Conservation (phyloP, 2,113 vertebrate species). For the Chaetura pelagica region DNA sequence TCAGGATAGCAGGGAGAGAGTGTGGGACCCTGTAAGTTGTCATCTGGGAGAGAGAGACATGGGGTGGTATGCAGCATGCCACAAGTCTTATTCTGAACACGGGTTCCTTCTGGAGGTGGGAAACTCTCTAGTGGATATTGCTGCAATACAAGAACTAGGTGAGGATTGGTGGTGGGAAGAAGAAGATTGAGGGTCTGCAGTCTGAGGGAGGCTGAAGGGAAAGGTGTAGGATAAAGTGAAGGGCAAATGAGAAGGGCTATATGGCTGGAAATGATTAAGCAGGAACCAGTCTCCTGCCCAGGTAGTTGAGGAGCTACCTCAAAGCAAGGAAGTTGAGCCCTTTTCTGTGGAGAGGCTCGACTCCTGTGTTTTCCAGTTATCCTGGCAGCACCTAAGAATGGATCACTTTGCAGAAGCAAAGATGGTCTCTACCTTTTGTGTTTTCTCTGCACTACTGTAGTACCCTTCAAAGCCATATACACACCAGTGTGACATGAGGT, state of each 20-base stretch:
- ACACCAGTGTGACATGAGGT: neutral
- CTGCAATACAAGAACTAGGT: neutral
- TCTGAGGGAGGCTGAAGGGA: neutral
- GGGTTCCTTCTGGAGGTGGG: neutral
- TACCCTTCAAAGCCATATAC: neutral
- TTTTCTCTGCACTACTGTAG: neutral
- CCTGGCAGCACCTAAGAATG: neutral
- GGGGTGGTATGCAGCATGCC: fast-evolving
- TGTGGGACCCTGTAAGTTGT: neutral
- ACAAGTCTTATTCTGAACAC: neutral
- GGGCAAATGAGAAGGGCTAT: neutral
- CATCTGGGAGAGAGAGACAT: neutral
- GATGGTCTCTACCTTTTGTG: too few relatives aligned
- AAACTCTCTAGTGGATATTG: fast-evolving
- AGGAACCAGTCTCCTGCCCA: neutral
- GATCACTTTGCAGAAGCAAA: neutral
- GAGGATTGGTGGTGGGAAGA: neutral
- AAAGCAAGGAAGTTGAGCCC: neutral
- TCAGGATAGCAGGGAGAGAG: neutral
- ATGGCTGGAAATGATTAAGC: neutral
- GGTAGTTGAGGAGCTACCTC: neutral
- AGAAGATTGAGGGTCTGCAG: neutral
- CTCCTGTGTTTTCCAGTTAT: neutral
- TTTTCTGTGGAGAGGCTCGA: neutral
- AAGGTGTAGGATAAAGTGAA: neutral